Base-by-base conservation (phyloP, 64 coral and sea anemone species). In the Montipora sp. region DNA sequence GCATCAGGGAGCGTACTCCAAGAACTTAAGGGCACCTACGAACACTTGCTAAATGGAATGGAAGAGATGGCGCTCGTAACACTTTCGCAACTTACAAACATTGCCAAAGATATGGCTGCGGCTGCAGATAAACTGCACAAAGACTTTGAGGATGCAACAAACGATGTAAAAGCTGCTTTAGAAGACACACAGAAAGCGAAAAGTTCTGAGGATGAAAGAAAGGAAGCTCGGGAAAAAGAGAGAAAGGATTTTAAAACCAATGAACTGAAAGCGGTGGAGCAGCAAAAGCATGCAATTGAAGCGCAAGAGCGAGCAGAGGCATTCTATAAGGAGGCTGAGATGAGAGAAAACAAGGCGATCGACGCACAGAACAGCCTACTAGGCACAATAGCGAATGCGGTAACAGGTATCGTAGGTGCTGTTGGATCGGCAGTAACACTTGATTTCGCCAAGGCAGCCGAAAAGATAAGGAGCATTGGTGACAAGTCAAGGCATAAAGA, bases 1-100 rank as follows among this genome's bases (percentile, higher is more conserved):
- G 69, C 87, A 19, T 83, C 92, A 4, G 10, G 55, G 5, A 83
- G 70, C 7, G 87, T 83, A 10, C 44, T 94, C 2, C 0, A 89
- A 50, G 78, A 89, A 6, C 60, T 94, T 0, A 60, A 89, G 49
- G 70, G 86, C 48, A 58, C 78, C 16, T 94, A 89, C 20, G 45
- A 83, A 73, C 89, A 59, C 74, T 74, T 94, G 70, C 70, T 94
- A 6, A 78, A 94, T 59, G 92, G 92, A 45, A 4, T 83, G 61
- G 87, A 94, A 77, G 78, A 89, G 61, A 94, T 94, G 92, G 92
- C 92, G 3, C 7, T 94, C 12, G 92, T 89, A 68, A 94, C 61
- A 18, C 69, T 94, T 21, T 63, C 77, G 10, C 43, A n/a, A 0
- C 75, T 94, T 51, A 22, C 87, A 6, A 75, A 8, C 43, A 48